These are phyloP conservation scores for Tanypteryx hageni DNA, from an alignment of 2,888 invertebrate species.

Conservation along the genomic window DNA sequence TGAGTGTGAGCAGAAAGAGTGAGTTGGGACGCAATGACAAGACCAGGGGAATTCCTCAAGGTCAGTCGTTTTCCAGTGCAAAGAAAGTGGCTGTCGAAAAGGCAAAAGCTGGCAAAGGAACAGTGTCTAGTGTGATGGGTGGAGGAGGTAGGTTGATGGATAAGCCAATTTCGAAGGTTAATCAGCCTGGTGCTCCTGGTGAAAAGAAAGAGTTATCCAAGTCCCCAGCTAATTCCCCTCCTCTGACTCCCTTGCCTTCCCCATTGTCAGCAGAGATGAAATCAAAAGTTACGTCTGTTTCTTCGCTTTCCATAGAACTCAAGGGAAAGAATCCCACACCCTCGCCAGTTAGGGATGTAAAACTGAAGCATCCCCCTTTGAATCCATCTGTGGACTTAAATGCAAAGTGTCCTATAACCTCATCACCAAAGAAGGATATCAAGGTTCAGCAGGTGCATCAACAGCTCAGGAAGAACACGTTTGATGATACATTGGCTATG, in stretches of 20 bases:
- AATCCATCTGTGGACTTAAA: constrained; percentile 53
- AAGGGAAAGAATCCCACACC: constrained; percentile 44
- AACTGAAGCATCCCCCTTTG: constrained; percentile 23
- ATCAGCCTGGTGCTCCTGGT: constrained; percentile 48
- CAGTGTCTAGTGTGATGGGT: constrained; percentile 26
- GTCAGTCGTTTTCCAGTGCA: constrained; percentile 39
- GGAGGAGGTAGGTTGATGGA: constrained; percentile 57
- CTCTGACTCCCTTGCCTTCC: constrained; percentile 37
- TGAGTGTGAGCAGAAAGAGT: constrained; percentile 47
- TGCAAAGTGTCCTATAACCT: constrained; percentile 51
- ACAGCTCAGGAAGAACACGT: constrained; percentile 36
- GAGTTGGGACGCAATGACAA: constrained; percentile 45
- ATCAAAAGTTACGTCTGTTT: constrained; percentile 58
- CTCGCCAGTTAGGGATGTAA: constrained; percentile 33
- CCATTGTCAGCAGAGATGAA: constrained; percentile 30
- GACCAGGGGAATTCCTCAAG: constrained; percentile 39
- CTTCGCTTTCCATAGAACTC: constrained; percentile 31
- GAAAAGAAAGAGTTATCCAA: constrained; percentile 49
- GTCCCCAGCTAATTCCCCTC: constrained; percentile 37
- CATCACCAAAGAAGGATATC: constrained; percentile 55
- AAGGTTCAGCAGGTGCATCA: constrained; percentile 60
- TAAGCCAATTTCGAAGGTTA: constrained; percentile 30
- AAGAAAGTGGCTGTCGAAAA: constrained; percentile 58
- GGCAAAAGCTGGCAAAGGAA: constrained; percentile 40
- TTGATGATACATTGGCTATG: constrained; percentile 38